A percentile compares a stretch with the other conserved stretches of the same genome.
Conservation (phyloP, 2,113 vertebrate species). For the Sciurus niger region DNA sequence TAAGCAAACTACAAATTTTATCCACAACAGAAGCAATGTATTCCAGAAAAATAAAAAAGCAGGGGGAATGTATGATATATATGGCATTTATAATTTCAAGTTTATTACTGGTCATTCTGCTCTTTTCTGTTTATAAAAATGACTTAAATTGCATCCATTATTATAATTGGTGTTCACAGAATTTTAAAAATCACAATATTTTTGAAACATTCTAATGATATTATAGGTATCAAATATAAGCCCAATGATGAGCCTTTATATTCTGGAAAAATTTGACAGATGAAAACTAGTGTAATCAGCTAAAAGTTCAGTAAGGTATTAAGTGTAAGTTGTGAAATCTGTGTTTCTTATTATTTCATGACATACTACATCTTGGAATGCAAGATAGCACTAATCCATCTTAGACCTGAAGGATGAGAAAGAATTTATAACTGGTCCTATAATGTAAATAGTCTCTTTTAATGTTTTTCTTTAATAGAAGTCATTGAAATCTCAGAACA, state of each 20-base stretch:
- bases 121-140: not conserved
- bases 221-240: not conserved
- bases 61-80: not conserved
- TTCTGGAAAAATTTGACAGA: not conserved
- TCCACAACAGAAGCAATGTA: not conserved
- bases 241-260: not conserved
- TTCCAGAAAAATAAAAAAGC: not conserved
- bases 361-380: not conserved
- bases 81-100: not conserved
- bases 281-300: not conserved
- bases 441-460: not conserved
- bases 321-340: not conserved
- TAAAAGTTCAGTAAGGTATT: not conserved
- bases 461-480: not conserved
- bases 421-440: not conserved
- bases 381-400: not conserved
- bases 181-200: not conserved
- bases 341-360: not conserved
- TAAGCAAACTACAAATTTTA: conserved; percentile 67
- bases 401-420: not conserved
- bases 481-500: not conserved
- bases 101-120: not conserved
- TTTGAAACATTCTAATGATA: not conserved
- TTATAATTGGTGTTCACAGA: not conserved
- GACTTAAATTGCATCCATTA: not conserved